A percentile compares a stretch with the other conserved stretches of the same genome.
phyloP scores from a whole-genome alignment of 2,888 invertebrate species.

The Phyllotreta striolata region DNA sequence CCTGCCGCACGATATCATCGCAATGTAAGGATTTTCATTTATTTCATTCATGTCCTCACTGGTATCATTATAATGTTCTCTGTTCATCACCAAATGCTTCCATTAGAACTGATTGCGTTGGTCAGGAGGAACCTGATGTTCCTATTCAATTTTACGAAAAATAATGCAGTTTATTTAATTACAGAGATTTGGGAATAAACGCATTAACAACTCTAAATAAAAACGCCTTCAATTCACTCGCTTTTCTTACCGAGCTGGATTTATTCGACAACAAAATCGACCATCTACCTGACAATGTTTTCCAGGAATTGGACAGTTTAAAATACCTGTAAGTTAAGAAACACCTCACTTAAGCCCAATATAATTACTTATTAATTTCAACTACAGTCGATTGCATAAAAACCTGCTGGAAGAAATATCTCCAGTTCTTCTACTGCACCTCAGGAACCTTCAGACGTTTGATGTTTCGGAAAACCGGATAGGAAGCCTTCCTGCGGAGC shows the following conservation, averaged over 20 bases:
- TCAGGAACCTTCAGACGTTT: constrained; percentile 71
- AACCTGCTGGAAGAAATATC: constrained; percentile 72
- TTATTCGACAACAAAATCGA: constrained; percentile 78
- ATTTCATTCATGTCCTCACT: not conserved
- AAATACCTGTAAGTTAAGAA: constrained; percentile 69
- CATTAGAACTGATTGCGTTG: not conserved
- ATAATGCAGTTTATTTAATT: constrained; percentile 55
- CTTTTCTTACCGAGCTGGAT: constrained; percentile 71
- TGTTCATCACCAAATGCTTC: no score
- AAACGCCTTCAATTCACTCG: constrained; percentile 72
- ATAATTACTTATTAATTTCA: constrained; percentile 5
- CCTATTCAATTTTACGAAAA: not conserved
- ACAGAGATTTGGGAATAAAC: constrained; percentile 77
- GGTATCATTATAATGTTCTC: no score
- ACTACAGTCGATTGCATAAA: constrained; percentile 71
- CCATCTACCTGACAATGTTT: constrained; percentile 70
- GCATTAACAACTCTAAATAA: constrained; percentile 73
- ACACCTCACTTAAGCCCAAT: not conserved
- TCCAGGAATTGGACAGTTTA: constrained; percentile 69
- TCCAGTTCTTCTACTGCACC: constrained; percentile 65
- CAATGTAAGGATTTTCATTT: constrained; percentile 65
- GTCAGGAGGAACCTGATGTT: no score
- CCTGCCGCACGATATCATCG: constrained; percentile 70
- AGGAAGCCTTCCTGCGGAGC: constrained; percentile 64
- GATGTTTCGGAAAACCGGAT: constrained; percentile 74